Percentiles rank a stretch among this genome's conserved stretches.
These are phyloP conservation scores for Dicaeum eximium DNA, from an alignment of 2,113 vertebrate genomes.

Conservation along the genomic window DNA sequence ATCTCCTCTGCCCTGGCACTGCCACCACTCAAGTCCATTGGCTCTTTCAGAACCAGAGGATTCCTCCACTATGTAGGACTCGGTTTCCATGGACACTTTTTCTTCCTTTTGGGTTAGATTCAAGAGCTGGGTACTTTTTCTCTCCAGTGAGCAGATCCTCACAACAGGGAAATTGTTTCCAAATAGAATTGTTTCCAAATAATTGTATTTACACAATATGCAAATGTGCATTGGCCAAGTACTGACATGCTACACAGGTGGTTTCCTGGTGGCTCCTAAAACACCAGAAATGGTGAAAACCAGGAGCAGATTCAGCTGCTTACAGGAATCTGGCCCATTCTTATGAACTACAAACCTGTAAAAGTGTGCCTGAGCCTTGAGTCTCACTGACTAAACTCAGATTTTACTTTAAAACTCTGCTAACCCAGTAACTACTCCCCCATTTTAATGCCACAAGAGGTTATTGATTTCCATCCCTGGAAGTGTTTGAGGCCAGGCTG, in stretches of 20 bases:
- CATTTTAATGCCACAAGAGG: background rate
- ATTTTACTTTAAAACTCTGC: background rate
- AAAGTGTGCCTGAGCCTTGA: background rate
- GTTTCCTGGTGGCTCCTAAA: background rate
- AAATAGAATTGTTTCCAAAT: background rate
- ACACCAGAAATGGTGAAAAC: background rate
- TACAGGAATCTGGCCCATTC: background rate
- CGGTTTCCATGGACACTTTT: background rate
- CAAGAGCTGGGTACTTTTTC: background rate
- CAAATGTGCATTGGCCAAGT: background rate
- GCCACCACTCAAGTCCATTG: background rate
- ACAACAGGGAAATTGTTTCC: background rate
- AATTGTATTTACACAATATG: background rate
- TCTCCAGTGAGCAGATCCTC: accelerated
- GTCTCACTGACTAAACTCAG: background rate
- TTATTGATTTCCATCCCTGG: background rate
- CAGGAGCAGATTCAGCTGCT: background rate
- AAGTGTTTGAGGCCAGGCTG: background rate
- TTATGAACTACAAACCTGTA: background rate
- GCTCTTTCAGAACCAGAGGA: background rate
- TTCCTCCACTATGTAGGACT: background rate
- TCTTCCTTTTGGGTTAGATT: background rate
- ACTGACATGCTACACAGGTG: background rate
- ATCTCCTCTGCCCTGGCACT: background rate
- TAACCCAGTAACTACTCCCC: background rate